Evolutionary conservation across 2,888 invertebrate genomes (phyloP).

Genomic region (Torymus tubicola): DNA sequence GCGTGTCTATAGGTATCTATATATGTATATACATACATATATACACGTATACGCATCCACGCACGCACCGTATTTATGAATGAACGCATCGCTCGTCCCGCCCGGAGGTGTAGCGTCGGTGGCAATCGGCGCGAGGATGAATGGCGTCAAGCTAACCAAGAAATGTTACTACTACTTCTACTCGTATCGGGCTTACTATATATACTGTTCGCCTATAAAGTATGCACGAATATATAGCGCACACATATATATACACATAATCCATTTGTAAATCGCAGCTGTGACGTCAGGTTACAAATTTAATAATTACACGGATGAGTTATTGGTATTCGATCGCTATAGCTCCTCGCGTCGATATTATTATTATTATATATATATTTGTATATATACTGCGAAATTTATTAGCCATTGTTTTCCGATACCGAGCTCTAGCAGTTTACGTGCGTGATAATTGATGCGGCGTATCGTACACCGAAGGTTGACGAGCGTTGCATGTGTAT

Average conservation of each 20-base stretch:
- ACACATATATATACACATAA: not conserved
- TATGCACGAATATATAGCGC: constrained; percentile 6
- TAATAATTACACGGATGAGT: constrained; percentile 46
- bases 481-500: not conserved
- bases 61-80: no score
- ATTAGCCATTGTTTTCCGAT: constrained; percentile 47
- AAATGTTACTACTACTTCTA: no score
- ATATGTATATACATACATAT: not conserved
- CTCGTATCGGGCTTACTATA: no score
- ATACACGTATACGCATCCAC: no score
- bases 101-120: not conserved
- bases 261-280: constrained; percentile 7
- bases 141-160: not conserved
- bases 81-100: constrained; percentile 14
- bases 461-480: constrained; percentile 6
- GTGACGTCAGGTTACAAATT: constrained; percentile 43
- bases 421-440: constrained; percentile 8
- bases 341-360: not conserved
- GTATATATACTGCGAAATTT: constrained; percentile 30
- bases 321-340: not conserved
- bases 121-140: constrained; percentile 21
- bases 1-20: not conserved
- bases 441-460: constrained; percentile 30
- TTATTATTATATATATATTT: constrained; percentile 42
- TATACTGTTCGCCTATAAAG: not conserved